phyloP scores from a whole-genome alignment of 2,797 vertebrate genomes.

The Phalloptychus januarius region DNA sequence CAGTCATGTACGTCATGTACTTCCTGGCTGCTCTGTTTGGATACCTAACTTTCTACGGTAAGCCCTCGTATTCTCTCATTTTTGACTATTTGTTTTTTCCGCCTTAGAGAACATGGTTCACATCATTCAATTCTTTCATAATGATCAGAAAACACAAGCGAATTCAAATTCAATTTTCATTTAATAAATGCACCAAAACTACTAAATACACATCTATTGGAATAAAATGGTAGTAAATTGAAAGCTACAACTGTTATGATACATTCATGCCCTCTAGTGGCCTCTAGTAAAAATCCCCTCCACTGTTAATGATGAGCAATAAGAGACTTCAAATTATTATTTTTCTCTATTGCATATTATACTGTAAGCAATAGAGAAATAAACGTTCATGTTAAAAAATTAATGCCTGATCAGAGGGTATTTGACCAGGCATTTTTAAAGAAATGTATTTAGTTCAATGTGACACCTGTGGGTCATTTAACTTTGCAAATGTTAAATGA shows the following conservation, averaged over 20 bases:
- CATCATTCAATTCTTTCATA: background rate
- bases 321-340: background rate
- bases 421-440: background rate
- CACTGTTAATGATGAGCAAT: background rate
- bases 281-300: background rate
- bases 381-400: background rate
- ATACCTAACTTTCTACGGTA: slow-evolving; percentile 99
- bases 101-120: background rate
- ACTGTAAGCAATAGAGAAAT: background rate
- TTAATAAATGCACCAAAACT: background rate
- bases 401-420: background rate
- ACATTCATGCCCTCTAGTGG: slow-evolving; percentile 61
- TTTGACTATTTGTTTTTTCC: background rate
- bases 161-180: background rate
- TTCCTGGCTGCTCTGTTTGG: slow-evolving; percentile 97
- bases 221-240: background rate
- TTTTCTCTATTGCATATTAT: background rate
- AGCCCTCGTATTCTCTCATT: slow-evolving; percentile 55
- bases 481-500: too few species aligned
- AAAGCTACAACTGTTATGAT: background rate
- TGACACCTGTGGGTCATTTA: background rate
- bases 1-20: slow-evolving; percentile 98
- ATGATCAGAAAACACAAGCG: background rate
- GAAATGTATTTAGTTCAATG: background rate
- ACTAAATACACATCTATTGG: background rate